Evolutionary conservation across 1,140 invertebrate species (phyloP).

Genomic region (Rhagoletis zephyria): DNA sequence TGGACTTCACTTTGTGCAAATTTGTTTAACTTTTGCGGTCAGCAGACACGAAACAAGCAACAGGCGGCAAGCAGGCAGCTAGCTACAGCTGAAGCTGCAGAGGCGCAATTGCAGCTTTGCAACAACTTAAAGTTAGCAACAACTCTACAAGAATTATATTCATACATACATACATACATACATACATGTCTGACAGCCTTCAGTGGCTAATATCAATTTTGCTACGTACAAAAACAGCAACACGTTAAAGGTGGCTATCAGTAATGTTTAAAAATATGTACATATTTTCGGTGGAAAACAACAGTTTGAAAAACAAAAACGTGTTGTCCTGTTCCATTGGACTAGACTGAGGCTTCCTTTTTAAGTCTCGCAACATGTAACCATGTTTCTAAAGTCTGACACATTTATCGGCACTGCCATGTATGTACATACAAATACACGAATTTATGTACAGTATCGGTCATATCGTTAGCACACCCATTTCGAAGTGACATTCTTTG

Average conservation of each 20-base stretch:
- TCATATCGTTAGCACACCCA: no score
- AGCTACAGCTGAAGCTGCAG: neutral
- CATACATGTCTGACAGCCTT: neutral
- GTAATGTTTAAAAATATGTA: slow-evolving; percentile 19
- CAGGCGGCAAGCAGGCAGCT: neutral
- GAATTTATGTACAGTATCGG: no score
- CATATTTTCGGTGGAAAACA: no score
- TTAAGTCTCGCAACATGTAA: no score
- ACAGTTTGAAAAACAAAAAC: neutral
- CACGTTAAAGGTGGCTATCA: slow-evolving; percentile 6
- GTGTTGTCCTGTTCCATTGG: no score
- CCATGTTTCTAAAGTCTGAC: no score
- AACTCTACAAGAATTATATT: neutral
- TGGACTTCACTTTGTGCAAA: slow-evolving; percentile 32
- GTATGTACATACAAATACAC: no score
- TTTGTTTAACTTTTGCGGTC: slow-evolving; percentile 47
- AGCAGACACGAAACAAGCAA: slow-evolving; percentile 11
- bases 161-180: neutral
- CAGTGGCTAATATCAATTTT: neutral
- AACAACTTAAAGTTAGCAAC: no score
- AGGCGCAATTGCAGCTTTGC: no score
- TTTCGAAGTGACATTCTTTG: no score
- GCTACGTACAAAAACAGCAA: neutral
- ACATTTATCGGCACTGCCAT: no score
- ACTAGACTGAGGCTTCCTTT: no score